Evolutionary conservation across 1,140 invertebrate species (phyloP).

Genomic region (Tribolium castaneum): DNA sequence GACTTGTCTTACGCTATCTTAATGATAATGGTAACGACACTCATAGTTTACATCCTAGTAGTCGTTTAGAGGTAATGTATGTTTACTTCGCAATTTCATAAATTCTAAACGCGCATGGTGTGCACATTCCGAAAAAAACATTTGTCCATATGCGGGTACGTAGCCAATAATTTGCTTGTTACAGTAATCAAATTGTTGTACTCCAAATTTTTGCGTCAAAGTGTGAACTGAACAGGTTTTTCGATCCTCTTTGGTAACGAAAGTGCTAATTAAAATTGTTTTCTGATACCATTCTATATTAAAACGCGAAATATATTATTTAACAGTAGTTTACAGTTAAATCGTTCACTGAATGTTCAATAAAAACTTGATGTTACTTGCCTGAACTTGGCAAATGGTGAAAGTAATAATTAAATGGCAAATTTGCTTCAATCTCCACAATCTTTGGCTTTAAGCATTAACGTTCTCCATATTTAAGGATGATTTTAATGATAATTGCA

Average conservation of each 20-base stretch:
- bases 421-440: not conserved
- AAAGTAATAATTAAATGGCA: not conserved
- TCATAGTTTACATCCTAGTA: not conserved
- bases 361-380: not conserved
- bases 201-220: too few relatives aligned
- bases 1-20: not conserved
- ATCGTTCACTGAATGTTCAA: not conserved
- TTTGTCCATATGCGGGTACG: not conserved
- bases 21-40: not conserved
- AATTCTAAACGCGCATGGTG: not conserved
- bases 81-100: not conserved
- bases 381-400: not conserved
- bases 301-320: not conserved
- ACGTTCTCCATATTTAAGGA: not conserved
- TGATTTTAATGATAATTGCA: not conserved
- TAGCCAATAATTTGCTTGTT: not conserved
- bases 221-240: not conserved
- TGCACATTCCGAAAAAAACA: not conserved
- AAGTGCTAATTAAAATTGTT: not conserved
- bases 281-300: not conserved
- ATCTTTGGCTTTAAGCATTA: not conserved
- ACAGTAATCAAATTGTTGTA: not conserved
- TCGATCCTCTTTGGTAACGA: not conserved
- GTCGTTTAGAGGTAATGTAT: not conserved
- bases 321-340: not conserved